These are phyloP conservation scores for Pachyrhynchus sulphureomaculatus DNA, from an alignment of 1,140 invertebrate genomes.

Conservation along the genomic window DNA sequence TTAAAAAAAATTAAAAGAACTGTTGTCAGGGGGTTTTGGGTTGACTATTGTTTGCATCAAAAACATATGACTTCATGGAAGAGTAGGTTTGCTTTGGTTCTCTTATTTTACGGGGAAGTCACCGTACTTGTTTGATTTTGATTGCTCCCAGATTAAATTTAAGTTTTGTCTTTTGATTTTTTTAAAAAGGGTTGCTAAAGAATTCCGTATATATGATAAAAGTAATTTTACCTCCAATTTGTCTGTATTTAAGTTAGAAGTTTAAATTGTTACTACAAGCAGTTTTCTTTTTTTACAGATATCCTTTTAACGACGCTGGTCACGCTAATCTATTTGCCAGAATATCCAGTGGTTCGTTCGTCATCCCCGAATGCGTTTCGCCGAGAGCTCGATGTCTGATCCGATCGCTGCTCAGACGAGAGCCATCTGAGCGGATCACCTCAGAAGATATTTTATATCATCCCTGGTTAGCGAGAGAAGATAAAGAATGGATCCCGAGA, in stretches of 20 bases:
- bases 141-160: too few species aligned
- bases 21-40: neutral
- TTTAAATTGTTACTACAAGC: neutral
- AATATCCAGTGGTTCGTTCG: slow-evolving; percentile 85
- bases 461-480: slow-evolving; percentile 74
- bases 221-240: too few species aligned
- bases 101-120: neutral
- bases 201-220: too few species aligned
- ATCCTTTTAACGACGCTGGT: slow-evolving; percentile 94
- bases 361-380: slow-evolving; percentile 82
- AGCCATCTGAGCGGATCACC: slow-evolving; percentile 81
- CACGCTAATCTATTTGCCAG: slow-evolving; percentile 87
- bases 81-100: neutral
- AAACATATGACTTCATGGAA: slow-evolving; percentile 4
- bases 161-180: too few species aligned
- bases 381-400: slow-evolving; percentile 87
- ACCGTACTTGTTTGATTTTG: too few species aligned
- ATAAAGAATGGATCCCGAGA: slow-evolving; percentile 53
- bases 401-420: slow-evolving; percentile 76
- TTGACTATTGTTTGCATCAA: neutral
- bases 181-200: too few species aligned
- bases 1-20: slow-evolving; percentile 1
- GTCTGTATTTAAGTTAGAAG: too few species aligned
- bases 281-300: slow-evolving; percentile 62
- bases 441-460: slow-evolving; percentile 82